phyloP scores from a whole-genome alignment of 2,888 invertebrate species.

The Teleiodes luculella region DNA sequence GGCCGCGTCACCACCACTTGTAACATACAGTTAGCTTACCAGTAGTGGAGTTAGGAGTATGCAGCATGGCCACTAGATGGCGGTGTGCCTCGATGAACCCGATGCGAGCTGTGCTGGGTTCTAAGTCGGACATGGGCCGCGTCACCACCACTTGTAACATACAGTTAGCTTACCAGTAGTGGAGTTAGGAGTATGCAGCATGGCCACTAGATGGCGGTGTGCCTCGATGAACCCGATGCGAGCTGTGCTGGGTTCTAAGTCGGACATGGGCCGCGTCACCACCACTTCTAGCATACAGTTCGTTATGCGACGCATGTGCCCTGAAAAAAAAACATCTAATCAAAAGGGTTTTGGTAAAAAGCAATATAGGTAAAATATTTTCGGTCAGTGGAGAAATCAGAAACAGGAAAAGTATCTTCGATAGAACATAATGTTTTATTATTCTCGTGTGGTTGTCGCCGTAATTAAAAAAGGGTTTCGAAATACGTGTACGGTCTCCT shows the following conservation, averaged over 20 bases:
- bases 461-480: too few relatives aligned
- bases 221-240: constrained; percentile 85
- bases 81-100: constrained; percentile 84
- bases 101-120: too few relatives aligned
- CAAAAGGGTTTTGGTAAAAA: not conserved
- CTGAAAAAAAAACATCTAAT: constrained; percentile 41
- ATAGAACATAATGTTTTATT: too few relatives aligned
- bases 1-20: too few relatives aligned
- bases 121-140: too few relatives aligned
- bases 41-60: constrained; percentile 82
- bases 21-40: constrained; percentile 55
- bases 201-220: constrained; percentile 84
- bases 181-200: constrained; percentile 83
- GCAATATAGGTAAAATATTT: not conserved
- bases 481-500: too few relatives aligned
- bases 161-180: constrained; percentile 76
- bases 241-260: constrained; percentile 81
- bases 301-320: constrained; percentile 84
- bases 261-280: constrained; percentile 85
- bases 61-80: constrained; percentile 85
- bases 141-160: not conserved
- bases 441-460: too few relatives aligned
- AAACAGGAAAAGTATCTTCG: too few relatives aligned
- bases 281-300: constrained; percentile 87
- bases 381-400: too few relatives aligned